Percentiles rank a stretch among this genome's conserved stretches.
These are phyloP conservation scores for Zenarchopterus dispar DNA, from an alignment of 2,797 vertebrate genomes.

Conservation along the genomic window DNA sequence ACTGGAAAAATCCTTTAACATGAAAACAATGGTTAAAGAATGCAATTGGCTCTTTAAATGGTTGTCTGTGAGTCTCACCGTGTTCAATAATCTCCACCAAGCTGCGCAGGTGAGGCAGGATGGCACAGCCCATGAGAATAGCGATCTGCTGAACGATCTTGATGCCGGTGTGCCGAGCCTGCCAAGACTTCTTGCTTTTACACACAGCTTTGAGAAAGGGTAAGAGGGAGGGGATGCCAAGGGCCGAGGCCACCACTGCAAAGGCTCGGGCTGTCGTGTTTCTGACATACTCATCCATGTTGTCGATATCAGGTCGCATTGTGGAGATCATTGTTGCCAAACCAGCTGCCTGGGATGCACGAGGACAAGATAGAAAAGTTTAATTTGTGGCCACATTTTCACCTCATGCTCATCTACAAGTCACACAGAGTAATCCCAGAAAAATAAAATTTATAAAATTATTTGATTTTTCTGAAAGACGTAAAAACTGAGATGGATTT, in stretches of 20 bases:
- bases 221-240: slow-evolving; percentile 97
- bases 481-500: background rate
- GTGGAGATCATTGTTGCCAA: slow-evolving; percentile 99
- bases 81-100: slow-evolving; percentile 99
- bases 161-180: slow-evolving; percentile 97
- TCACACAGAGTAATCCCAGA: no score
- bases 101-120: slow-evolving; percentile 98
- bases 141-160: slow-evolving; percentile 99
- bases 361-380: background rate
- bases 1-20: no score
- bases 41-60: no score
- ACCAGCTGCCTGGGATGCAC: slow-evolving; percentile 89
- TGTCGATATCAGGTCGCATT: slow-evolving; percentile 98
- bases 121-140: slow-evolving; percentile 99
- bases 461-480: no score
- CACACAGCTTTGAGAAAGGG: slow-evolving; percentile 99
- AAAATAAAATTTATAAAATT: no score
- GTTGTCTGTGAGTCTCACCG: slow-evolving; percentile 87
- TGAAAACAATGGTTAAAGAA: no score
- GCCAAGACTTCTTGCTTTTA: slow-evolving; percentile 99
- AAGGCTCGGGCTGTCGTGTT: slow-evolving; percentile 98
- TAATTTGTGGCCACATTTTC: background rate
- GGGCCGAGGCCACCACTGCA: slow-evolving; percentile 95
- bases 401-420: no score
- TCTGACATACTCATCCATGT: slow-evolving; percentile 99